These are phyloP conservation scores for Rhadinocentrus ornatus DNA, from an alignment of 2,797 vertebrate species.

Conservation along the genomic window DNA sequence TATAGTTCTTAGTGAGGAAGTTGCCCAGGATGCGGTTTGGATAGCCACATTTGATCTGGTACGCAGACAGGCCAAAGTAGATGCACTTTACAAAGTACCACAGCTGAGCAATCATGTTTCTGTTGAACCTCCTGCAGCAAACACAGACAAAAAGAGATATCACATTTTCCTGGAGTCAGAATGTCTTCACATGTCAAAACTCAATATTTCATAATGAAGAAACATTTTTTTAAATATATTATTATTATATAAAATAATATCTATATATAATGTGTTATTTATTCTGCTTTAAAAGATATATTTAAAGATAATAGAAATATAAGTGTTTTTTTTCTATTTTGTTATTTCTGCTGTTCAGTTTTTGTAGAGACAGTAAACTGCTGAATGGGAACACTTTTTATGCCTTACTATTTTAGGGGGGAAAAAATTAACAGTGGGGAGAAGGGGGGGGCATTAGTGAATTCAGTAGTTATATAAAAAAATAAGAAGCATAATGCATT, in stretches of 20 bases:
- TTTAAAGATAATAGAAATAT: not conserved
- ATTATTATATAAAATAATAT: not conserved
- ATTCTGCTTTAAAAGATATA: not conserved
- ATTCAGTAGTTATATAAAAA: not conserved
- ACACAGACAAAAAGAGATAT: constrained; percentile 19
- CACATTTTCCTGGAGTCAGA: not conserved
- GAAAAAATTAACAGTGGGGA: no score
- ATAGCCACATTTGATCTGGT: constrained; percentile 82
- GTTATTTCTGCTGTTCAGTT: constrained; percentile 5
- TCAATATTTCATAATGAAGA: not conserved
- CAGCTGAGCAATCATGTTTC: constrained; percentile 77
- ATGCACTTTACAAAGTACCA: constrained; percentile 84
- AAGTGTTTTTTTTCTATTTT: not conserved
- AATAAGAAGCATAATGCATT: not conserved
- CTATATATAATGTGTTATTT: not conserved
- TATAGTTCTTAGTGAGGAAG: constrained; percentile 84
- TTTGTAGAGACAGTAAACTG: not conserved
- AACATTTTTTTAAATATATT: not conserved
- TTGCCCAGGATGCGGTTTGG: constrained; percentile 81
- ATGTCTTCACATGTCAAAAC: not conserved
- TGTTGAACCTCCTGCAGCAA: constrained; percentile 80
- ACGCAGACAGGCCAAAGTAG: constrained; percentile 83
- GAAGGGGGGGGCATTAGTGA: not conserved
- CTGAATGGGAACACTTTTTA: not conserved
- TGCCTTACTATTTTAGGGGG: not conserved